Evolutionary conservation across 2,797 vertebrate species (phyloP).

Genomic region (Coregonus sp.): DNA sequence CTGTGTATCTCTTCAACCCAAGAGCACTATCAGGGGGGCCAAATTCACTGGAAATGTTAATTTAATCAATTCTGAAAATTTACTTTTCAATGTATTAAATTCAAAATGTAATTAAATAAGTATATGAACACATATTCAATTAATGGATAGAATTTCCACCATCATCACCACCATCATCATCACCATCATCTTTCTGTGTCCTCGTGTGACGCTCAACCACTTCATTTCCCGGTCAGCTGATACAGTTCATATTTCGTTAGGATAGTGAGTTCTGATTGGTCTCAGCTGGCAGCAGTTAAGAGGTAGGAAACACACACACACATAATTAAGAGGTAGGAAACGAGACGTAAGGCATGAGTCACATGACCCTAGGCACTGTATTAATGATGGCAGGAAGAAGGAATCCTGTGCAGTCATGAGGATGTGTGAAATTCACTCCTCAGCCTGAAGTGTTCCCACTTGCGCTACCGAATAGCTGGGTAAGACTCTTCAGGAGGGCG

Average conservation of each 20-base stretch:
- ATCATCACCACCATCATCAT: not conserved
- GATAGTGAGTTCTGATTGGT: slow-evolving; percentile 41
- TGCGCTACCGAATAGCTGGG: too few species aligned
- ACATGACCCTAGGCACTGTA: slow-evolving; percentile 51
- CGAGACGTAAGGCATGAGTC: slow-evolving; percentile 47
- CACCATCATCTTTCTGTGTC: not conserved
- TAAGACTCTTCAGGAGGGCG: too few species aligned
- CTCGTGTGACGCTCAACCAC: not conserved
- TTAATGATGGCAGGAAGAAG: slow-evolving; percentile 19
- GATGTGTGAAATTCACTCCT: too few species aligned
- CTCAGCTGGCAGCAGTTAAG: slow-evolving; percentile 68
- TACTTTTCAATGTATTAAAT: not conserved
- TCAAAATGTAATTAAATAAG: not conserved
- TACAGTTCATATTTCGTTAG: slow-evolving; percentile 7
- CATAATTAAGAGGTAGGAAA: slow-evolving; percentile 64
- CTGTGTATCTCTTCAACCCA: not conserved
- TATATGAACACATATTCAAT: not conserved
- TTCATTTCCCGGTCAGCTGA: slow-evolving; percentile 33
- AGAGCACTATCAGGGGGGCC: not conserved
- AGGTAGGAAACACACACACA: slow-evolving; percentile 56
- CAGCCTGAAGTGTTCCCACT: too few species aligned
- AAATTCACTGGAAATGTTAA: not conserved
- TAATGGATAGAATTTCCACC: not conserved
- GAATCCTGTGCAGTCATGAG: too few species aligned
- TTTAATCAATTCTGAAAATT: not conserved